These are phyloP conservation scores for Oconnorella tubifera DNA, from an alignment of 2,888 invertebrate genomes.

Conservation along the genomic window DNA sequence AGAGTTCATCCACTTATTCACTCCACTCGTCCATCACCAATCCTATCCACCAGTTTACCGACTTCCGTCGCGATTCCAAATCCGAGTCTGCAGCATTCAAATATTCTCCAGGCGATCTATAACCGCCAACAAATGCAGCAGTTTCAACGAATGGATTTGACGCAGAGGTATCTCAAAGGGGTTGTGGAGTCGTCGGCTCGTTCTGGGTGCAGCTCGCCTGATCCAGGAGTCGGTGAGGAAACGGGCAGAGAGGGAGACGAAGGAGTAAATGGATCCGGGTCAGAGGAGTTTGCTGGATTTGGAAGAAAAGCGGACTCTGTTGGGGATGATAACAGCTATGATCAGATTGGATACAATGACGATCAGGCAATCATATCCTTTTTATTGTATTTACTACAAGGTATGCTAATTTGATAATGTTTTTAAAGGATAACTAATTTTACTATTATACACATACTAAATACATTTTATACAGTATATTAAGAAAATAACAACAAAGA, in stretches of 20 bases:
- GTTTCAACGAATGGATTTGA: not conserved
- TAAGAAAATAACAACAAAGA: too few relatives aligned
- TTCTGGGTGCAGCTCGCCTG: not conserved
- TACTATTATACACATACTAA: too few relatives aligned
- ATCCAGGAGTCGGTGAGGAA: not conserved
- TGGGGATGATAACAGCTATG: not conserved
- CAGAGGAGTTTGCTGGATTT: not conserved
- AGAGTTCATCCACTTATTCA: slow-evolving; percentile 37
- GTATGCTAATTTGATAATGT: too few relatives aligned
- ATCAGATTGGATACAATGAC: not conserved
- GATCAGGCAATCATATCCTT: not conserved
- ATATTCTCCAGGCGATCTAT: slow-evolving; percentile 45
- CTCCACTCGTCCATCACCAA: not conserved
- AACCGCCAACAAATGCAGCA: slow-evolving; percentile 51
- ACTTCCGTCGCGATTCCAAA: slow-evolving; percentile 95
- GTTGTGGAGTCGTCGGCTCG: not conserved
- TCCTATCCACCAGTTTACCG: slow-evolving; percentile 66
- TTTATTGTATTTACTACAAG: too few relatives aligned
- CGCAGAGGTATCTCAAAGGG: not conserved
- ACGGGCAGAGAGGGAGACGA: not conserved
- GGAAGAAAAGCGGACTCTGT: not conserved
- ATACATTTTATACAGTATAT: too few relatives aligned
- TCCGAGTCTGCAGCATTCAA: slow-evolving; percentile 73
- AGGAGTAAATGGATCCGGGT: not conserved
- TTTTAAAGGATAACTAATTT: too few relatives aligned